phyloP scores from a whole-genome alignment of 2,888 invertebrate genomes.

The Nemoura dubitans region DNA sequence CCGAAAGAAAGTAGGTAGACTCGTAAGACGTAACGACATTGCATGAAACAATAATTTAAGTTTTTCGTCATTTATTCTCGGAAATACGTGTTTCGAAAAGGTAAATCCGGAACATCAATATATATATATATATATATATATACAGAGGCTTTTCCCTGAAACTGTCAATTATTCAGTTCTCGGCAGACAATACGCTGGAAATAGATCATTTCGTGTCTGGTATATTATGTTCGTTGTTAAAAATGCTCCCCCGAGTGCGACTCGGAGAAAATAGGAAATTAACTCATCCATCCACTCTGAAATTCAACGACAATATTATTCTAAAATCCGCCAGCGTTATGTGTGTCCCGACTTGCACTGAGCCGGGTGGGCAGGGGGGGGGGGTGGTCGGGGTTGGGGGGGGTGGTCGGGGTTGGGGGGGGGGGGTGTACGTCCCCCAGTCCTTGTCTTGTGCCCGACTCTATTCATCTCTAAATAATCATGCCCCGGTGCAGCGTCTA shows the following conservation, averaged over 20 bases:
- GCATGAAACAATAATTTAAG: neutral
- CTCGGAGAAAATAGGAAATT: conserved; percentile 4
- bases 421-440: too few relatives aligned
- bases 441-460: neutral
- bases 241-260: conserved; percentile 7
- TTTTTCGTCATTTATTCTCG: neutral
- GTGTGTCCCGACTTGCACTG: neutral
- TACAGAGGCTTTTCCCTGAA: neutral
- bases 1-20: neutral
- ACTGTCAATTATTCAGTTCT: neutral
- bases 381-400: too few relatives aligned
- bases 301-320: conserved; percentile 2
- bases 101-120: neutral
- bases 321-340: neutral
- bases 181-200: neutral
- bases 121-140: too few relatives aligned
- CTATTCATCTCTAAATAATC: conserved; percentile 12
- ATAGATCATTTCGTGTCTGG: conserved; percentile 5
- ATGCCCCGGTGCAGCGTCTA: neutral
- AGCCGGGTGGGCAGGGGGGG: neutral
- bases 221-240: neutral
- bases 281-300: conserved; percentile 1
- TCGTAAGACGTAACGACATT: neutral
- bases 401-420: too few relatives aligned
- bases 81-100: neutral